Base-by-base conservation (phyloP, 1,140 invertebrate genomes). In the Holotrichia oblita region DNA sequence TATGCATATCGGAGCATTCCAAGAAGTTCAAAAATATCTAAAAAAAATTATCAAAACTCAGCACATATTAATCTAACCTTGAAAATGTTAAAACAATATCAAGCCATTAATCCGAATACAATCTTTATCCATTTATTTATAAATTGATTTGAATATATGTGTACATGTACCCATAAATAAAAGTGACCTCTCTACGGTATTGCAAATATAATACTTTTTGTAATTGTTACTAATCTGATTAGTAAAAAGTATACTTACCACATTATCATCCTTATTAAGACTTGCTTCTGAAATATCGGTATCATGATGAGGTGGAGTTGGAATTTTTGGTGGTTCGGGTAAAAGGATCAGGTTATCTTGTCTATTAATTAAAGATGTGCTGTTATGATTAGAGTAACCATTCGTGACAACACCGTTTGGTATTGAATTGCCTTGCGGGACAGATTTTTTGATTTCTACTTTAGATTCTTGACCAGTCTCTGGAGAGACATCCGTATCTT, bases 311-410 rank as follows among this genome's bases (percentile, higher is more conserved):
- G 48, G 48, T 17, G 34, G 14, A 17, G 81, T n/a, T 42, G n/a
- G 0, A 78, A 79, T 61, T 83, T 75, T n/a, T 85, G 83, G 89
- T 0, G 91, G 90, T 80, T 91, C 90, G 0, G 91, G 91, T n/a
- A 90, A 87, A 4, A 92, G 83, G 73, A 93, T 92, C 17, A 92
- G 83, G 79, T 91, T 90, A 77, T 91, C 91, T 61, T 91, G 88
- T 78, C 90, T 89, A 55, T 90, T 91, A 77, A 91, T 89, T 0
- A 89, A 74, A 59, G 73, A 79, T 44, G 80, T 82, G 14, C 80
- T 79, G 83, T 81, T 85, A 7, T 77, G 78, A 75, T 77, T 42
- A 10, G 80, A 34, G 48, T 76, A 79, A 10, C 81, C 81, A 59
- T 83, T 83, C 74, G 79, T 81, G 20, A 80, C 77, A 10, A 73